These are phyloP conservation scores for Anas platyrhynchos DNA, from an alignment of 2,113 vertebrate species.

Conservation along the genomic window DNA sequence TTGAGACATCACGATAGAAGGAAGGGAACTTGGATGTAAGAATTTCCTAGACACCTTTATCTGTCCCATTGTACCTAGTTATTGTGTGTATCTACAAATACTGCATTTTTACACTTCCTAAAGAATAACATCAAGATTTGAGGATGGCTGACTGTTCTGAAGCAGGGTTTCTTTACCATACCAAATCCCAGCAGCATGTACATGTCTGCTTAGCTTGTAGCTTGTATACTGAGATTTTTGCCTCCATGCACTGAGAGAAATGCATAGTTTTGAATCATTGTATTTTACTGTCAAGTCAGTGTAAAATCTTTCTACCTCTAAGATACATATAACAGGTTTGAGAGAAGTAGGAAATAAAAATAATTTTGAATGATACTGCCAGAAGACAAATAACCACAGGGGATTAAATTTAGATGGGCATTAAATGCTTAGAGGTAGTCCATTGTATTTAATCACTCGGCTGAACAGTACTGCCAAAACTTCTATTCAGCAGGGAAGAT, in stretches of 20 bases:
- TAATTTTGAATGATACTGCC: neutral
- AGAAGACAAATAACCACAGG: neutral
- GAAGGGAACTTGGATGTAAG: conserved; percentile 1
- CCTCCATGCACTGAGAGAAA: neutral
- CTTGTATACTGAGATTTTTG: neutral
- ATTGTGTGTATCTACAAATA: neutral
- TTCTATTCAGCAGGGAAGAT: neutral
- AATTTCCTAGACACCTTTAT: neutral
- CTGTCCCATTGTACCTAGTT: neutral
- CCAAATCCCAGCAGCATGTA: neutral
- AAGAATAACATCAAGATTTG: neutral
- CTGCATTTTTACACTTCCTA: neutral
- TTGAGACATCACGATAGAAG: neutral
- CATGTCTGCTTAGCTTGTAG: neutral
- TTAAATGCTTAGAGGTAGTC: neutral
- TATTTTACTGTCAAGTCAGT: neutral
- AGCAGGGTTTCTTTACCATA: neutral
- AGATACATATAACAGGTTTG: neutral
- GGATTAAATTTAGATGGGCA: neutral
- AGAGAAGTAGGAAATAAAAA: neutral
- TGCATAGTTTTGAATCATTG: neutral
- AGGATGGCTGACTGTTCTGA: conserved; percentile 12
- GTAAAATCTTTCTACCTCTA: neutral
- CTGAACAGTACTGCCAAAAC: neutral
- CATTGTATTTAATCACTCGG: neutral